phyloP scores from a whole-genome alignment of 64 coral and sea anemone genomes.

The Dendronephthya gigantea region DNA sequence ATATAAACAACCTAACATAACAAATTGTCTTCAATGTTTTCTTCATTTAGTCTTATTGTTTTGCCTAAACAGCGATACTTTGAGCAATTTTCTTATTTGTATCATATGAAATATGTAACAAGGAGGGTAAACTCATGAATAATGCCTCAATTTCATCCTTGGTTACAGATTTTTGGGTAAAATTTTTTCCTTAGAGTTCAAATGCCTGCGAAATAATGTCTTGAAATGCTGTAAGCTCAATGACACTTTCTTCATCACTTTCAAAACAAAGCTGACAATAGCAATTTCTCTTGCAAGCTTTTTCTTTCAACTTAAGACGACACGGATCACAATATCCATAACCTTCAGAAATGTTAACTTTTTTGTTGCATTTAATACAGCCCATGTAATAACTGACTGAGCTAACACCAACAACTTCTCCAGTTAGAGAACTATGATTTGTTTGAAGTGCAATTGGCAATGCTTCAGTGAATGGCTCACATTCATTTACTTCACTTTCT shows the following conservation, averaged over 20 bases:
- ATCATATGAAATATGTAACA: no score
- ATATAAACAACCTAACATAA: no score
- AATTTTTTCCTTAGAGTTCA: not conserved
- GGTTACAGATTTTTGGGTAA: not conserved
- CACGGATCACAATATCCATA: not conserved
- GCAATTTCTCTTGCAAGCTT: no score
- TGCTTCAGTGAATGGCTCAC: not conserved
- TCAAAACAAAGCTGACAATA: no score
- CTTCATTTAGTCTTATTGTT: no score
- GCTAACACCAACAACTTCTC: not conserved
- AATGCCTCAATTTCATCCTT: not conserved
- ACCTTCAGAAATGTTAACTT: not conserved
- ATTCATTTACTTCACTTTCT: not conserved
- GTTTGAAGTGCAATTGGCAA: not conserved
- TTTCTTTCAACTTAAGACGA: no score
- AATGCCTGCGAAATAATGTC: not conserved
- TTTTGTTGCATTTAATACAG: constrained; percentile 12
- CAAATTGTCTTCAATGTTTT: no score
- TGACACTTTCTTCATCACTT: no score
- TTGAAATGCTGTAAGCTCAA: no score
- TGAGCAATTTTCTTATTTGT: no score
- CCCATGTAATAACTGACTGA: not conserved
- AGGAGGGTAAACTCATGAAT: not conserved
- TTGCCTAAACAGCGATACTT: no score
- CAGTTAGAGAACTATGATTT: not conserved